Percentiles rank a stretch among this genome's conserved stretches.
phyloP scores from a whole-genome alignment of 2,797 vertebrate genomes.

The Sus cebifrons region DNA sequence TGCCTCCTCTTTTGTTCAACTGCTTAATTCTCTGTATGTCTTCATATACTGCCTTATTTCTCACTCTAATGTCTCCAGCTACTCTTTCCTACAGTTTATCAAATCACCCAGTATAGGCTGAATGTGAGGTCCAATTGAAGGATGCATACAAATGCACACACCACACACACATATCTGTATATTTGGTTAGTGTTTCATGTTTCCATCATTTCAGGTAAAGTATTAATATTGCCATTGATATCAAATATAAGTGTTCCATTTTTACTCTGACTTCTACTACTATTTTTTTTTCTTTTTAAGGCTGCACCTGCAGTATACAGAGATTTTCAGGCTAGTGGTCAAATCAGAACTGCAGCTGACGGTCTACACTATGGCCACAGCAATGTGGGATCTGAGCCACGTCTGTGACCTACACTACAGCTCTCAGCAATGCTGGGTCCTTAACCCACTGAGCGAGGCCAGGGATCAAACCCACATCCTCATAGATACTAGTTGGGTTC shows the following conservation, averaged over 20 bases:
- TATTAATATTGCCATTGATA: not conserved
- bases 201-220: not conserved
- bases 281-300: too few relatives aligned
- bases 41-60: not conserved
- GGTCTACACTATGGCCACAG: too few relatives aligned
- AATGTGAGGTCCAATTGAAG: not conserved
- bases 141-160: too few relatives aligned
- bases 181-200: not conserved
- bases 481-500: too few relatives aligned
- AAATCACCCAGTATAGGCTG: not conserved
- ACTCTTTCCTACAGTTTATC: not conserved
- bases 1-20: not conserved
- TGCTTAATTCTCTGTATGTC: not conserved
- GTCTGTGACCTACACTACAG: too few relatives aligned
- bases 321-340: too few relatives aligned
- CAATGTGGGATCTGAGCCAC: too few relatives aligned
- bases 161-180: not conserved
- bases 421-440: too few relatives aligned
- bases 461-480: too few relatives aligned
- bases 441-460: too few relatives aligned
- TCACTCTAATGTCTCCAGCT: not conserved
- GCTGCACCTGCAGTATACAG: too few relatives aligned
- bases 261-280: not conserved
- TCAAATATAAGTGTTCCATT: not conserved
- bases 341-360: too few relatives aligned